Base-by-base conservation (phyloP, 1,140 invertebrate genomes). In the Mylabris phalerata region DNA sequence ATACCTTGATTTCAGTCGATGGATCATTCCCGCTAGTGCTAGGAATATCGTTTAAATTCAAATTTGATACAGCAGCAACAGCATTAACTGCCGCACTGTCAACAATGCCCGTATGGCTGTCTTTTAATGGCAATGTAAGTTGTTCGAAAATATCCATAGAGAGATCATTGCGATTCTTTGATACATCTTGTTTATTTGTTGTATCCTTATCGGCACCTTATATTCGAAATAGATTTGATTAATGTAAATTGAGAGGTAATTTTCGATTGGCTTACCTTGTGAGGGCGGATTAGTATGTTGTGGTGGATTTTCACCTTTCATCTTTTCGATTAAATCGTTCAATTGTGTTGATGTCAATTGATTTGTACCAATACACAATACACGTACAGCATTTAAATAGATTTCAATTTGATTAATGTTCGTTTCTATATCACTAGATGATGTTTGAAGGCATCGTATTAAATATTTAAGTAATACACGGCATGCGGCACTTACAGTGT, bases 281-380 rank as follows among this genome's bases (percentile, higher is more conserved):
- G 77, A 69, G 51, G 79, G 74, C 38, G 77, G 77, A 71, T 79
- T 80, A 27, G 82, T 73, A 54, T 76, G 75, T 13, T 79, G 73
- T 13, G 86, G 86, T 61, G 83, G 68, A 69, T 83, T 84, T 41
- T 85, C 81, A 63, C 82, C 82, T 67, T 86, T 86, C 78, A 89
- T 80, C 11, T 81, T 78, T 46, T 82, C 78, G 10, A 81, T 80
- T 10, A 88, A 77, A 25, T 80, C 79, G 19, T 81, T 73, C 55
- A 88, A 80, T 70, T 85, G 83, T 3, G 76, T 67, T 43, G 78
- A 75, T 11, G 78, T 76, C 4, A 85, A 75, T 25, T 79, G 70
- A 39, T 80, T 78, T 48, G 79, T 77, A 9, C 82, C 83, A 24
- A 76, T 77, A 61, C 83, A 85, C 59, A 86, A 67, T 10, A 82